Percentiles rank a stretch among this genome's conserved stretches.
These are phyloP conservation scores for Dyspetes luteomarginatus DNA, from an alignment of 2,888 invertebrate genomes.

Conservation along the genomic window DNA sequence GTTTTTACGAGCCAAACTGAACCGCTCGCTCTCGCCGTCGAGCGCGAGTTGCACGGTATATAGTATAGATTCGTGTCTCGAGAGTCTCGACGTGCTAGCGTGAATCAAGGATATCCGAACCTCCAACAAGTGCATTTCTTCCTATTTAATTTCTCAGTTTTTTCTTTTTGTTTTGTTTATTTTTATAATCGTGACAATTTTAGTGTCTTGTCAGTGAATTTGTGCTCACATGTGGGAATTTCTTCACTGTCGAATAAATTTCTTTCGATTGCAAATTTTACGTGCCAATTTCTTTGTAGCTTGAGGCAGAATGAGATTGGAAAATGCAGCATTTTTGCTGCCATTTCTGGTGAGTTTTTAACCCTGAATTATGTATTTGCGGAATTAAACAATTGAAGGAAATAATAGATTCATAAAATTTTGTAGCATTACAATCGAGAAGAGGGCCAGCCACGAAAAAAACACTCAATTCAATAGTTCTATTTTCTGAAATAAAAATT, in stretches of 20 bases:
- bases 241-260: constrained; percentile 22
- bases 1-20: constrained; percentile 19
- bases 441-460: no score
- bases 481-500: no score
- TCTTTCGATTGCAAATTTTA: neutral
- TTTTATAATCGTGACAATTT: constrained; percentile 9
- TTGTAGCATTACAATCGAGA: no score
- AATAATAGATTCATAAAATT: no score
- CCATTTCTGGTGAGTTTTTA: constrained; percentile 40
- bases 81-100: constrained; percentile 35
- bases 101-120: constrained; percentile 30
- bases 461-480: no score
- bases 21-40: constrained; percentile 52
- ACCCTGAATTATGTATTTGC: neutral
- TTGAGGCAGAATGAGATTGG: constrained; percentile 37
- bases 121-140: constrained; percentile 28
- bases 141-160: neutral
- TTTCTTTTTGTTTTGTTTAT: neutral
- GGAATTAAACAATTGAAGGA: neutral
- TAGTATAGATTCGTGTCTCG: constrained; percentile 43
- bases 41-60: constrained; percentile 35
- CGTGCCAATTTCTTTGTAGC: neutral
- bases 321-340: constrained; percentile 12
- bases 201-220: constrained; percentile 21
- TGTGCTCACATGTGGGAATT: constrained; percentile 42